Evolutionary conservation across 2,888 invertebrate genomes (phyloP), one percentile per base, ranked within the genome.

Genomic region (Drosophila ezoana): DNA sequence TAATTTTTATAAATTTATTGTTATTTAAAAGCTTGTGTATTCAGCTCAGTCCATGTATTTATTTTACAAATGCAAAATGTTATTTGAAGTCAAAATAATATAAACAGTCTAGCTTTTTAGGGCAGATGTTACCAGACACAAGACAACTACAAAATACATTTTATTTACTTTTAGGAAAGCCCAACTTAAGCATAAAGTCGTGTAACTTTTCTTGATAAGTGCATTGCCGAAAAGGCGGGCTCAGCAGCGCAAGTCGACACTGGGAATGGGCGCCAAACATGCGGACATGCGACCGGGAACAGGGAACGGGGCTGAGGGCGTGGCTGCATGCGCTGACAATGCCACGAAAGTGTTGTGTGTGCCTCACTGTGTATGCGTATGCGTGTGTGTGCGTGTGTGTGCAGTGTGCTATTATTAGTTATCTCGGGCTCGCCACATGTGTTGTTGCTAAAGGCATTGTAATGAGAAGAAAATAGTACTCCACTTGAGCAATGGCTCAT

Each of bases 381-480:
- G 32, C 23, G 45, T 23, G 35, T 59, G 45, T 44, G 47, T 40
- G 43, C 28, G 40, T 53, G 43, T n/a, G 44, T 57, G 16, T 38
- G 59, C 51, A 20, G 63, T 51, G 60, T 37, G 81, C 76, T 78
- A 78, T 79, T 69, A 62, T 76, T 72, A 75, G 75, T 72, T 60
- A 28, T 52, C 45, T 66, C 58, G 64, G 45, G 40, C 60, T 64
- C 70, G 74, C 75, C 87, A 89, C 87, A 89, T 81, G 85, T 88
- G 82, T 76, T 82, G 82, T 59, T 66, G 73, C 72, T 53, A 78
- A 82, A 82, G 77, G 80, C 86, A 80, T 82, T 82, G 83, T 85
- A 82, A 78, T 80, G 63, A 74, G 81, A 59, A 52, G 54, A 71
- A 81, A 81, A 83, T 73, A 67, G 67, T 66, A 79, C 78, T 84